Percentiles rank a stretch among this genome's conserved stretches.
These are phyloP conservation scores for Leucophora obtusa DNA, from an alignment of 2,888 invertebrate species.

Conservation along the genomic window DNA sequence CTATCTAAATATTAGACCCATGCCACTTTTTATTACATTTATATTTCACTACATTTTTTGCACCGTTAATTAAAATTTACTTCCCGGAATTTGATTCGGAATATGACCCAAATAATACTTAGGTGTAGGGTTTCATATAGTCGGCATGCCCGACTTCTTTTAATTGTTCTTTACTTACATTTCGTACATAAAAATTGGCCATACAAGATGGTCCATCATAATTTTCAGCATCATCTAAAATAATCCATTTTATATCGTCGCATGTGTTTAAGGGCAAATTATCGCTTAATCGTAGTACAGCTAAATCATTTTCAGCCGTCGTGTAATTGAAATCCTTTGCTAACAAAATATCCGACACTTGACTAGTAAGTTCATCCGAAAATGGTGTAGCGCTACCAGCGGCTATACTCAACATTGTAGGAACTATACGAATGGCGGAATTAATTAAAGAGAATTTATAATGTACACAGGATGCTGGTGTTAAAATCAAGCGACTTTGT, in stretches of 20 bases:
- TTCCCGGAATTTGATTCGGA: too few species aligned
- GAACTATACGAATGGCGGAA: constrained; percentile 40
- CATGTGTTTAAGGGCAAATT: constrained; percentile 66
- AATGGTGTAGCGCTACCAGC: constrained; percentile 64
- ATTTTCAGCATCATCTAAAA: constrained; percentile 66
- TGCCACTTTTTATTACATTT: too few species aligned
- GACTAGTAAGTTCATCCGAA: constrained; percentile 54
- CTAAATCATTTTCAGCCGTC: constrained; percentile 69
- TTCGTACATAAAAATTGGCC: constrained; percentile 66
- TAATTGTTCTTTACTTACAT: constrained; percentile 58
- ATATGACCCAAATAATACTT: too few species aligned
- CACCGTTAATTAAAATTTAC: too few species aligned
- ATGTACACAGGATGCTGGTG: constrained; percentile 68
- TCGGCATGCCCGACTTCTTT: too few species aligned
- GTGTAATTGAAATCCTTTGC: constrained; percentile 61
- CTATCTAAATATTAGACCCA: too few species aligned
- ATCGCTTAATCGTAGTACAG: constrained; percentile 66
- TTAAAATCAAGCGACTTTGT: constrained; percentile 68
- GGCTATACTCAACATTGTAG: constrained; percentile 61
- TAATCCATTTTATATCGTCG: constrained; percentile 69
- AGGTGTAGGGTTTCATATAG: too few species aligned
- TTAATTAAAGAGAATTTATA: constrained; percentile 50
- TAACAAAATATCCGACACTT: constrained; percentile 63
- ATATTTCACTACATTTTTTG: too few species aligned
- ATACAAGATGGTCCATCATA: constrained; percentile 62